These are phyloP conservation scores for Smutsia gigantea DNA, from an alignment of 2,797 vertebrate species.

Conservation along the genomic window DNA sequence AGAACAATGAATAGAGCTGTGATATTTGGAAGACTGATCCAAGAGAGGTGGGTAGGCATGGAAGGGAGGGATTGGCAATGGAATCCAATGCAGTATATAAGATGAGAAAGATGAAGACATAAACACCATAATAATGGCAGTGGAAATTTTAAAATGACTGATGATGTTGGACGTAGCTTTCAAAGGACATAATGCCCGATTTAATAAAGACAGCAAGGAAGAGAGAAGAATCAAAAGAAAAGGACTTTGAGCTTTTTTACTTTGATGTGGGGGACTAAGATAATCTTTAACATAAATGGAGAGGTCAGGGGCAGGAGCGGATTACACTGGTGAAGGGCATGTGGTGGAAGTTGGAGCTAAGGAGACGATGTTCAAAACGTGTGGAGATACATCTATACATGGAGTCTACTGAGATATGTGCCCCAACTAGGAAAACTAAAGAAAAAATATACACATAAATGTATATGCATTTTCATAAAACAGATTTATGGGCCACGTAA, in stretches of 20 bases:
- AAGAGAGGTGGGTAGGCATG: neutral
- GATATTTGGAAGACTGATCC: neutral
- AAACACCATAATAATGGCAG: neutral
- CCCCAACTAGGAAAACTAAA: neutral
- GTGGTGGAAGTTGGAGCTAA: neutral
- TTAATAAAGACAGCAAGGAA: neutral
- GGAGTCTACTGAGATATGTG: neutral
- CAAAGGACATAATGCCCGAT: neutral
- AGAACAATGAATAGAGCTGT: neutral
- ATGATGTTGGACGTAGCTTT: neutral
- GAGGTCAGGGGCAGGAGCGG: neutral
- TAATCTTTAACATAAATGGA: neutral
- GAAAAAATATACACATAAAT: neutral
- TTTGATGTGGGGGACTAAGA: neutral
- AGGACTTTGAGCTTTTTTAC: neutral
- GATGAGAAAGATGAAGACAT: neutral
- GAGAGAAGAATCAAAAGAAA: neutral
- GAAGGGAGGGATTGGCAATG: neutral
- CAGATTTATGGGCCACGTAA: neutral
- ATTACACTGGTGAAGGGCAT: neutral
- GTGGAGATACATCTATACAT: neutral
- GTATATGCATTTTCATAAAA: neutral
- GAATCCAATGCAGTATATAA: neutral
- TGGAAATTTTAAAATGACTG: constrained; percentile 8
- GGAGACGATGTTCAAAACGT: neutral